Conservation (phyloP, 2,888 invertebrate species). For the Tipula unca region DNA sequence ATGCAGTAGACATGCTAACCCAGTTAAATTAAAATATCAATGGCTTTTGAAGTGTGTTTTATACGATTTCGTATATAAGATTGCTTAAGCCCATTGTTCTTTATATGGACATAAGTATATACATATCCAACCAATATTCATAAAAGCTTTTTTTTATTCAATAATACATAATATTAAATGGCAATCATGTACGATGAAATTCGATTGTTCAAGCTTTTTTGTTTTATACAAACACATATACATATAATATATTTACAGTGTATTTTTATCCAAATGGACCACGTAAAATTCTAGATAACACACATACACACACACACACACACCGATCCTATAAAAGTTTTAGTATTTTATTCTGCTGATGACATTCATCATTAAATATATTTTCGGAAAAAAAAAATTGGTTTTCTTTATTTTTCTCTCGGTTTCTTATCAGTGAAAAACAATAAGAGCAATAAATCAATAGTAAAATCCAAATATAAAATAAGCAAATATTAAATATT, state of each 20-base stretch:
- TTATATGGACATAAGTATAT: neutral
- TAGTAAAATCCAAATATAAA: neutral
- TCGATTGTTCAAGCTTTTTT: neutral
- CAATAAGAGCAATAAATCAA: neutral
- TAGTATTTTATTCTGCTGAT: neutral
- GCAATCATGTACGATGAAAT: neutral
- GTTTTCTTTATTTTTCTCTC: neutral
- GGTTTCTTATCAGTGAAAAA: slow-evolving; percentile 14
- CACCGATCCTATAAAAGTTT: neutral
- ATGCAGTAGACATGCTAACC: no score
- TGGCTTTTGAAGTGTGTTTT: no score
- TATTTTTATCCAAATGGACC: slow-evolving; percentile 3
- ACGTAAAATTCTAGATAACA: neutral
- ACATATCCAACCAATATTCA: neutral
- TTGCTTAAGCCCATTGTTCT: neutral
- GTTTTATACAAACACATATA: no score
- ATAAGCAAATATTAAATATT: slow-evolving; percentile 2
- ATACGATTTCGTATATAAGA: no score
- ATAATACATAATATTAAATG: neutral
- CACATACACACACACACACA: neutral
- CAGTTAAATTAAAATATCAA: no score
- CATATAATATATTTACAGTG: neutral
- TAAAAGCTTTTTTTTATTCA: neutral
- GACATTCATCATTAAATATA: slow-evolving; percentile 8
- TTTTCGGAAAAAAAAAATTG: neutral